Evolutionary conservation across 1,140 invertebrate species (phyloP).

Genomic region (Venturia canescens): DNA sequence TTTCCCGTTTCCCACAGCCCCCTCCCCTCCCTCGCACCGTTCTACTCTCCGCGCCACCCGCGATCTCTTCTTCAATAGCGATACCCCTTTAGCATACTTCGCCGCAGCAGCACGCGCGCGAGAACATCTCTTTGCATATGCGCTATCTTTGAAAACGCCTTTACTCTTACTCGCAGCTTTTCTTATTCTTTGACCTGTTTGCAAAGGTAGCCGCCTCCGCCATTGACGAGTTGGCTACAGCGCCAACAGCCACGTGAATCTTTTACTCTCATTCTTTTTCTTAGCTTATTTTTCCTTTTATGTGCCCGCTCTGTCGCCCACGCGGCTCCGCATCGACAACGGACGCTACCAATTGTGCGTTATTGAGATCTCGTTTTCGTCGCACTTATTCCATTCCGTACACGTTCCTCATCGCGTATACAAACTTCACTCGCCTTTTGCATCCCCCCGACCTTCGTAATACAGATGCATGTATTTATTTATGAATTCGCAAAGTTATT

Average conservation of each 20-base stretch:
- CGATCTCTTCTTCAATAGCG: constrained; percentile 17
- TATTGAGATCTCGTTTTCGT: neutral
- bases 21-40: neutral
- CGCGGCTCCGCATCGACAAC: neutral
- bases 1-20: constrained; percentile 6
- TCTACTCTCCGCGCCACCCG: neutral
- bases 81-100: neutral
- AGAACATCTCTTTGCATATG: constrained; percentile 23
- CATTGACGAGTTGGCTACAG: constrained; percentile 41
- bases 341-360: neutral
- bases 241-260: constrained; percentile 39
- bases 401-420: no score
- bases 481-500: no score
- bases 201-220: neutral
- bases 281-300: neutral
- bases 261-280: neutral
- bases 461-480: no score
- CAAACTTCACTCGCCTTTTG: neutral
- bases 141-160: constrained; percentile 35
- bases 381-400: neutral
- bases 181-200: constrained; percentile 7
- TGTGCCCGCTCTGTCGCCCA: neutral
- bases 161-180: neutral
- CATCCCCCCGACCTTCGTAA: neutral
- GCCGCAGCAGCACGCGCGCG: neutral